Evolutionary conservation across 2,113 vertebrate genomes (phyloP), one percentile per base, ranked within the genome.

Genomic region (Pyrgilauda ruficollis): DNA sequence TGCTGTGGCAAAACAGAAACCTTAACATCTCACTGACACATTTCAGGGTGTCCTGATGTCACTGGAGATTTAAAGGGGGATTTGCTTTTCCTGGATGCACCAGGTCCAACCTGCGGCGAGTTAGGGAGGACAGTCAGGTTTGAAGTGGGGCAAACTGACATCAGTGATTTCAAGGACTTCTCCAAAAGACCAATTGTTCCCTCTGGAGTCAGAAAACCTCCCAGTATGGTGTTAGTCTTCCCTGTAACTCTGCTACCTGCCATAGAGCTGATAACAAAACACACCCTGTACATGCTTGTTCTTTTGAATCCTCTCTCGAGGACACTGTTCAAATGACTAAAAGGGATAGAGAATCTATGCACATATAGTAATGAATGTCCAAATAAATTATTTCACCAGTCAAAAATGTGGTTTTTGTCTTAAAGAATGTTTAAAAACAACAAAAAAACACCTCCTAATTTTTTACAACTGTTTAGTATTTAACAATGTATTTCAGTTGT

Each of bases 271-370:
- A 39, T 39, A 86, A 47, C 19, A 58, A 73, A 80, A 4, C 28
- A 72, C 5, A 31, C 35, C 16, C 58, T 49, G 37, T 8, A 43
- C 13, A 13, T 0, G 0, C 16, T 69, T 41, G 21, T 5, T 69
- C 4, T 59, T 82, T 59, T 1, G 2, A 59, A 64, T 68, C 37
- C 31, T 59, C 35, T 35, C 49, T 67, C 39, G 35, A 58, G 47
- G 30, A 63, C 19, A 50, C 52, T 21, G 30, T 16, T 75, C 61
- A 83, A 75, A 44, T 33, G 24, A 72, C 33, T 68, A 46, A 52
- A 18, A 81, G 28, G 21, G 49, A 30, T 19, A 53, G 6, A 76
- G 22, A 44, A 58, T 28, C 70, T 80, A 14, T 69, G 68, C 37
- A 90, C 61, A 69, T 53, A 20, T 9, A 17, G 58, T 64, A 63